Percentiles rank a stretch among this genome's conserved stretches.
Conservation (phyloP, 2,888 invertebrate genomes). For the Barypeithes pellucidus region DNA sequence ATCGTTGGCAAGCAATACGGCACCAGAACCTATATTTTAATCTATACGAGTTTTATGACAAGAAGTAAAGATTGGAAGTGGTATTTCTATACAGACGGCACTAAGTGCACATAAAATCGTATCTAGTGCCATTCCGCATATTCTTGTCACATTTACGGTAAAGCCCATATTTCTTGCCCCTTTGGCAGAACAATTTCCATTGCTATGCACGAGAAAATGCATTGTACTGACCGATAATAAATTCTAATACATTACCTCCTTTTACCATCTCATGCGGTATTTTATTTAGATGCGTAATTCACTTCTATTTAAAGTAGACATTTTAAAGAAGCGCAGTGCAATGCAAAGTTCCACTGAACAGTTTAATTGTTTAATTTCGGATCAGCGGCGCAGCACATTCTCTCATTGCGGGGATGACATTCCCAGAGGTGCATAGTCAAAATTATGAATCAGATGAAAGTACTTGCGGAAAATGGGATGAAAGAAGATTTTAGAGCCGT, state of each 20-base stretch:
- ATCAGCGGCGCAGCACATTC: no score
- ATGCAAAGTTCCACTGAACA: neutral
- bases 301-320: conserved; percentile 43
- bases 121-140: conserved; percentile 48
- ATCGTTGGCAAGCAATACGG: no score
- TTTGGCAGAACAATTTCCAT: conserved; percentile 51
- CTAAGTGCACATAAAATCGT: conserved; percentile 45
- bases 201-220: conserved; percentile 53
- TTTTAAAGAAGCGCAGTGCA: conserved; percentile 26
- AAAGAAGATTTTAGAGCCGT: no score
- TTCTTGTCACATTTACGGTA: conserved; percentile 50
- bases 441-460: no score
- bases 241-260: conserved; percentile 47
- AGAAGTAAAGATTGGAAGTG: conserved; percentile 13
- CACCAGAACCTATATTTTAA: no score
- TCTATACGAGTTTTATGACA: no score
- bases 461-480: no score
- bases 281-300: conserved; percentile 14
- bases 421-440: no score
- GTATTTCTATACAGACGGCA: conserved; percentile 32
- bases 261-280: conserved; percentile 44
- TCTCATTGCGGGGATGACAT: no score
- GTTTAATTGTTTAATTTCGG: neutral
- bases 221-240: conserved; percentile 48
- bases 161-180: conserved; percentile 45